Conservation (phyloP, 2,797 vertebrate genomes). For the Sarcoramphus papa region DNA sequence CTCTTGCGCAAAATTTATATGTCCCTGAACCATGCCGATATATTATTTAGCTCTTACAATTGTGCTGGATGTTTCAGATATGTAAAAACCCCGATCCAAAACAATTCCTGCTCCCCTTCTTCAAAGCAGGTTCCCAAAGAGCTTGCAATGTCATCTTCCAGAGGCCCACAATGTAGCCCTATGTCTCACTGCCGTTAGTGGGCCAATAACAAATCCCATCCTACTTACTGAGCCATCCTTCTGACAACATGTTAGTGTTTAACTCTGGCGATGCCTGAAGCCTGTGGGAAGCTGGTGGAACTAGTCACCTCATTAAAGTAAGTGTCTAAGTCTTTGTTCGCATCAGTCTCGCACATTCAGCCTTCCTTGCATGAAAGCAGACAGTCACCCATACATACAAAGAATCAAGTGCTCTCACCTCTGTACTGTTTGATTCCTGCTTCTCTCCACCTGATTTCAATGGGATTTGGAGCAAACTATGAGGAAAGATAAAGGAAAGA, state of each 20-base stretch:
- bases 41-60: not conserved
- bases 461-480: not conserved
- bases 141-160: not conserved
- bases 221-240: not conserved
- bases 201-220: not conserved
- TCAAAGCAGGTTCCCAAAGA: not conserved
- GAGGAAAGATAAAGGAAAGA: not conserved
- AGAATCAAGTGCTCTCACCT: not conserved
- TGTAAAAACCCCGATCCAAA: not conserved
- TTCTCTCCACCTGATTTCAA: not conserved
- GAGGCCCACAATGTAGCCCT: not conserved
- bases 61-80: not conserved
- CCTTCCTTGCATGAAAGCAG: not conserved
- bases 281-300: not conserved
- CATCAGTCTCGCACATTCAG: not conserved
- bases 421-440: not conserved
- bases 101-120: not conserved
- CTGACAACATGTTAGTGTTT: not conserved
- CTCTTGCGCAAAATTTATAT: not conserved
- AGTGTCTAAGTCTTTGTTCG: not conserved
- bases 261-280: not conserved
- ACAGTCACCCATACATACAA: accelerated
- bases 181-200: not conserved
- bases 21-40: not conserved
- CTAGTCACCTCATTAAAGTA: not conserved